These are phyloP conservation scores for Trachelus stipa DNA, from an alignment of 2,888 invertebrate species.

Conservation along the genomic window DNA sequence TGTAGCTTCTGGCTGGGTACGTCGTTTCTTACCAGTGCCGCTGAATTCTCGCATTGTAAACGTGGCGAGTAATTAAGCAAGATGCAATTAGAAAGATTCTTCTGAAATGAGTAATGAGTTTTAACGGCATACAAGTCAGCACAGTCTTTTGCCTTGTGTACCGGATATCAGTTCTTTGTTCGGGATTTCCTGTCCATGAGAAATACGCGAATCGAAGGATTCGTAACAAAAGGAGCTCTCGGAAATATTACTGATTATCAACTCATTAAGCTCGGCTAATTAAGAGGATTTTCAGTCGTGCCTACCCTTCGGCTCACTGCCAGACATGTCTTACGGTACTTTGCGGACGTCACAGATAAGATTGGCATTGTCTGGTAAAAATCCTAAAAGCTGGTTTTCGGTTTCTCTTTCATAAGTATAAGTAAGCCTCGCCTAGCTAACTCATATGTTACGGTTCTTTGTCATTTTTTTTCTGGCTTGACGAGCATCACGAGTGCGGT, in stretches of 20 bases:
- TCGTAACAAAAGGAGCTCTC: not conserved
- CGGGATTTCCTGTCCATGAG: not conserved
- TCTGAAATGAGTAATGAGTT: conserved; percentile 20
- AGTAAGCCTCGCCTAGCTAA: not conserved
- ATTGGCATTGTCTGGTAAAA: not conserved
- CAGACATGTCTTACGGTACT: not conserved
- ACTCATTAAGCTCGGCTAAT: not conserved
- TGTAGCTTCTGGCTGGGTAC: not conserved
- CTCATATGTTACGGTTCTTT: not conserved
- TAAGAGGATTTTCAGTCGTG: not conserved
- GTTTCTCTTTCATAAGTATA: not conserved
- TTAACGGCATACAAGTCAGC: not conserved
- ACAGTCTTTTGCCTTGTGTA: not conserved
- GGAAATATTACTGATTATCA: not conserved
- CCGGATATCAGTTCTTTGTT: not conserved
- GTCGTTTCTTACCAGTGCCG: not conserved
- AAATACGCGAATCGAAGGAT: not conserved
- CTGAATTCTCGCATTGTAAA: not conserved
- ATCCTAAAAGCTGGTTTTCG: not conserved
- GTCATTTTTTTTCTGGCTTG: not conserved
- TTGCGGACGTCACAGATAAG: not conserved
- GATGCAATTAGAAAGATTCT: conserved; percentile 26
- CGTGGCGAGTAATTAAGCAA: conserved; percentile 4
- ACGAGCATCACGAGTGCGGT: not conserved
- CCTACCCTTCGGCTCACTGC: not conserved